Percentiles rank a stretch among this genome's conserved stretches.
Evolutionary conservation across 2,888 invertebrate species (phyloP).

Genomic region (Erebia aethiops): DNA sequence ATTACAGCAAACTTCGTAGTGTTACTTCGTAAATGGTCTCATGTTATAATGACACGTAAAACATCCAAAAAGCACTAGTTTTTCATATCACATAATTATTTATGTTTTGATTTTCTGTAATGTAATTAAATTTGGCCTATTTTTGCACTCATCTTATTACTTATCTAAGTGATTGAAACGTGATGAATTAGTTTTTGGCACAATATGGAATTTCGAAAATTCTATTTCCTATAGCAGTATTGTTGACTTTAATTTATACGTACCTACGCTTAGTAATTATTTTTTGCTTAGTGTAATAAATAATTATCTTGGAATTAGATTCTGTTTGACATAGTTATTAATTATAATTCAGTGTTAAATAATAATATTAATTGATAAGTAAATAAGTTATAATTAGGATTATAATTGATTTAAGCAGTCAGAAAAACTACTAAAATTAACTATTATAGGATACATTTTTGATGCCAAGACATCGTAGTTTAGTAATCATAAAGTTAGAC

Average conservation of each 20-base stretch:
- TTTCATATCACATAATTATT: no score
- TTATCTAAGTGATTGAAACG: no score
- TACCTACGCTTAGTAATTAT: neutral
- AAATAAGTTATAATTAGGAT: neutral
- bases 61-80: no score
- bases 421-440: neutral
- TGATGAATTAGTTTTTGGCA: neutral
- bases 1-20: no score
- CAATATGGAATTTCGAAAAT: slow-evolving; percentile 16
- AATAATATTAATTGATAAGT: neutral
- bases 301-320: slow-evolving; percentile 10
- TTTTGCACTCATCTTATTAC: no score
- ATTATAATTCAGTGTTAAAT: neutral
- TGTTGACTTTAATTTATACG: slow-evolving; percentile 9
- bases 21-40: no score
- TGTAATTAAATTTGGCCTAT: no score
- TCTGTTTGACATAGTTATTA: slow-evolving; percentile 3
- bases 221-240: slow-evolving; percentile 14
- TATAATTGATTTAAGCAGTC: neutral
- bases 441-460: neutral
- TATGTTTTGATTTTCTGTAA: no score
- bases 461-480: neutral
- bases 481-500: neutral
- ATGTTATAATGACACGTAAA: no score
- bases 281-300: slow-evolving; percentile 1